Base-by-base conservation (phyloP, 2,888 invertebrate genomes). In the Philereme transversata region DNA sequence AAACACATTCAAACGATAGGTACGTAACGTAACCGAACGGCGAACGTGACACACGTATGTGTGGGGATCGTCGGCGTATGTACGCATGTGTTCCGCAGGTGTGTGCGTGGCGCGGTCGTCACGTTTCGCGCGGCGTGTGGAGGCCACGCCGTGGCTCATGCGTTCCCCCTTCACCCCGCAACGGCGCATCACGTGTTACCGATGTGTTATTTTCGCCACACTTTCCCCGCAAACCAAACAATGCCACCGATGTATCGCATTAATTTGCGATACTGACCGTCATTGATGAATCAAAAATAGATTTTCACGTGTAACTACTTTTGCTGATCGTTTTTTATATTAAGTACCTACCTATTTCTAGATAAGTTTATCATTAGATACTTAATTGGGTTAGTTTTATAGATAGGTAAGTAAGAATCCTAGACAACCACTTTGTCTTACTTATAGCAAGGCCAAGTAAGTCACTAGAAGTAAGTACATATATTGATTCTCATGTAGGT, bases 61-160 rank as follows among this genome's bases (percentile, higher is more conserved):
- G 51, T 53, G 45, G 8, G 36, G 40, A 47, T 9, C 38, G 51
- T 44, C 11, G 40, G 5, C 22, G 41, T 6, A 46, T 5, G 51
- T 49, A 40, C 44, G 53, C 22, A 41, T 5, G 52, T 35, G 45
- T 43, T 22, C 55, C n/a, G 36, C 51, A 57, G 60, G 51, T 71
- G 74, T 72, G 75, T 76, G 73, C 57, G 69, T 72, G 68, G 54
- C 49, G 52, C 72, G 75, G 88, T 90, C 90, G 88, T 90, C 90
- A 91, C 91, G 91, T 91, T 90, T 86, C 64, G 75, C 81, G 82
- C 81, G 90, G 87, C 85, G 88, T 88, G 88, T 84, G 77, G 82
- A 79, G 79, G 80, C 75, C 82, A 79, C 72, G 74, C 40, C 22
- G 22, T 22, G 22, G 79, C 81, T 79, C 81, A 82, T 77, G 76